Conservation (phyloP, 1,140 invertebrate genomes). For the Dreissena polymorpha region DNA sequence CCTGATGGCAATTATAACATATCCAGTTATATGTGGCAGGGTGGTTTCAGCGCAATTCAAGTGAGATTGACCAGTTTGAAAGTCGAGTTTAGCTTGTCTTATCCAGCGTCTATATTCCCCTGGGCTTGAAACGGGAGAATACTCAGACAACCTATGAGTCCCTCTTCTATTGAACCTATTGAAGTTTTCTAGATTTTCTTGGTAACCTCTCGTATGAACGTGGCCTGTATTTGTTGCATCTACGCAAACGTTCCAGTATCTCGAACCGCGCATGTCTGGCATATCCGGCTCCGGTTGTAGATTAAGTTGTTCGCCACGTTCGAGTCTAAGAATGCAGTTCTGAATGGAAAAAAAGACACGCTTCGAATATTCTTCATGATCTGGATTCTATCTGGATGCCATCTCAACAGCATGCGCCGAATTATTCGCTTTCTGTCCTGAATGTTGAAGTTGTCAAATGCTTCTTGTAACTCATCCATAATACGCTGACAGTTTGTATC, state of each 20-base stretch:
- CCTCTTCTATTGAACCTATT: conserved; percentile 1
- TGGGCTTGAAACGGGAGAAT: conserved; percentile 12
- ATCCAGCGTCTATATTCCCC: conserved; percentile 67
- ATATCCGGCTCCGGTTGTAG: conserved; percentile 13
- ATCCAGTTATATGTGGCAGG: conserved; percentile 65
- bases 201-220: conserved; percentile 1
- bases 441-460: conserved; percentile 59
- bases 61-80: conserved; percentile 58
- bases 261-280: not conserved
- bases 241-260: not conserved
- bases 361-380: conserved; percentile 65
- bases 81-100: conserved; percentile 65
- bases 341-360: conserved; percentile 68
- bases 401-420: conserved; percentile 72
- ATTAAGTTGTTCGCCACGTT: conserved; percentile 52
- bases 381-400: conserved; percentile 77
- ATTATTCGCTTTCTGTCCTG: conserved; percentile 67
- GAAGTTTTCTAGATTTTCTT: conserved; percentile 26
- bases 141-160: not conserved
- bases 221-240: not conserved
- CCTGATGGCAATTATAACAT: conserved; percentile 69
- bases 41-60: conserved; percentile 37
- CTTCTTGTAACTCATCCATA: conserved; percentile 46
- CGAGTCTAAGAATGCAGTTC: conserved; percentile 50
- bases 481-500: conserved; percentile 31